Base-by-base conservation (phyloP, 2,888 invertebrate species). In the Cerastis leucographa region DNA sequence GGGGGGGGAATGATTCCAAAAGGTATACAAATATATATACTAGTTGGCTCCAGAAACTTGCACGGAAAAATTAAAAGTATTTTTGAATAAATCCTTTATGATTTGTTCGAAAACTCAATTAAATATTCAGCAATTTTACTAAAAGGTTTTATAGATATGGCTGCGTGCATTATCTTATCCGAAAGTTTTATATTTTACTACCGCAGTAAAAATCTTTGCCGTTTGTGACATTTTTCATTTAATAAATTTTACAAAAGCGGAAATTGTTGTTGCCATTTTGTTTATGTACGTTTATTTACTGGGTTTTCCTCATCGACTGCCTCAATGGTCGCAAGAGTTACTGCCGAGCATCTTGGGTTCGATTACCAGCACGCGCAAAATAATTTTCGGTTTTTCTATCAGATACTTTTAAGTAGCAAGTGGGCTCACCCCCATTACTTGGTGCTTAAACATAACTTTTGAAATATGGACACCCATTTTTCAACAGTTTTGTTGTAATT, bases 151-250 rank as follows among this genome's bases (percentile, higher is more conserved):
- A 74, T 64, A n/a, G 62, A 42, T n/a, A 14, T 42, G 5, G 12
- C n/a, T 64, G 22, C 42, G 35, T 46, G 25, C 22, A 56, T 42
- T 44, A 51, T 62, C 9, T 22, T 65, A 9, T 49, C n/a, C 3
- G 12, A 49, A 71, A 46, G 46, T 65, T 64, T 67, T 19, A 49
- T 61, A 65, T 77, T 67, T 59, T 42, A 67, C 49, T 22, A 35
- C n/a, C 5, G 19, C 19, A 29, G 14, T 77, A 68, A 78, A 51
- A 56, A 35, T 12, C 14, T 3, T 12, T 42, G 42, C 17, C 44
- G 46, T 54, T 59, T 14, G 2, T 22, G 59, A 35, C 7, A 51
- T 76, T 49, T 19, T 46, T 67, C 14, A 59, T 77, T 46, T 29
- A 22, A 29, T 14, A 35, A 61, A 9, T 22, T 6, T 22, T 12